phyloP scores from a whole-genome alignment of 2,797 vertebrate genomes.

The Crax fasciolata region DNA sequence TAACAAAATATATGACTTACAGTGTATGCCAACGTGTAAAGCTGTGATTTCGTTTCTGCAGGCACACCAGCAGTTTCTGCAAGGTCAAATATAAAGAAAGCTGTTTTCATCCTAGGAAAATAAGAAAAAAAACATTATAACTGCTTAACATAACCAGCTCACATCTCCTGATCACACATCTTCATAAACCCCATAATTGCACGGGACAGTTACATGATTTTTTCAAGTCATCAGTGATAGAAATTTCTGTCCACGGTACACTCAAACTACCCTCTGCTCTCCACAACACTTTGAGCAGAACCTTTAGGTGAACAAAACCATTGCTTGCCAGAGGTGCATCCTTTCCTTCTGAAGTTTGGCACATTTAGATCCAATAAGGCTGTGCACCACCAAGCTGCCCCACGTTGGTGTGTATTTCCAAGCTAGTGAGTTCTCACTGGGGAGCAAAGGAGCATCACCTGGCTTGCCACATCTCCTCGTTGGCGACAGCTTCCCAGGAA shows the following conservation, averaged over 20 bases:
- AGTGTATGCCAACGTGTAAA: constrained; percentile 77
- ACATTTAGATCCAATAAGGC: neutral
- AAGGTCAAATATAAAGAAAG: constrained; percentile 97
- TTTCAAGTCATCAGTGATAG: accelerated
- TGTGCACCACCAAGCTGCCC: constrained; percentile 9
- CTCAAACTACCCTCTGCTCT: neutral
- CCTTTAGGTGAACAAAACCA: neutral
- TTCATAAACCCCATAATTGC: neutral
- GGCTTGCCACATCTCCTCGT: constrained; percentile 99
- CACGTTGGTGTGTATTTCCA: constrained; percentile 25
- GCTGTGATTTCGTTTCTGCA: constrained; percentile 71
- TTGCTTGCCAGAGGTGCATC: neutral
- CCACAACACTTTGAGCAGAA: neutral
- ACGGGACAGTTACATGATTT: neutral
- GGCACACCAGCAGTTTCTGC: constrained; percentile 83
- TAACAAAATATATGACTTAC: constrained; percentile 62
- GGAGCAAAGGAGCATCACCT: constrained; percentile 86
- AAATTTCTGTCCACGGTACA: neutral
- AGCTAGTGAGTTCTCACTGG: constrained; percentile 42
- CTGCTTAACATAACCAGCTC: neutral
- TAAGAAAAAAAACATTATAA: constrained; percentile 50
- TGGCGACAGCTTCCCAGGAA: constrained; percentile 96
- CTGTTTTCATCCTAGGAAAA: constrained; percentile 93
- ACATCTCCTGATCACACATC: neutral
- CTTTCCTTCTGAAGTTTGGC: constrained; percentile 11